Evolutionary conservation across 2,113 vertebrate genomes (phyloP), one percentile per base, ranked within the genome.

Genomic region (Chelonoidis abingdonii): DNA sequence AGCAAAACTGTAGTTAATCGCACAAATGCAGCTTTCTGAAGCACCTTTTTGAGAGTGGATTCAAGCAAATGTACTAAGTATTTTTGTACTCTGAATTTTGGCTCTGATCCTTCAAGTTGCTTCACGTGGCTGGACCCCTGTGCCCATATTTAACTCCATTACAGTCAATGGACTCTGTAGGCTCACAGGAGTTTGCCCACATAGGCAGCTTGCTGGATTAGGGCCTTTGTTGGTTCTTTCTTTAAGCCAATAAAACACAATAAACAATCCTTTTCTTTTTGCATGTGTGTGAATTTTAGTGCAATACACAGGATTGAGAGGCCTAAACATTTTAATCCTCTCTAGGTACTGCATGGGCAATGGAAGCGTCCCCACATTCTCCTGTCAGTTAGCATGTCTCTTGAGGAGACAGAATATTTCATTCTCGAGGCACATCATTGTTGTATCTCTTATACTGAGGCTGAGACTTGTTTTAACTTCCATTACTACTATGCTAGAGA

Each of bases 111-210:
- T 93, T 12, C 53, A 76, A 84, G 78, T 1, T 8, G 79, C 83
- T 86, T 83, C 44, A 62, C 8, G 6, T 17, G n/a, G 8, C 22
- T 80, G 89, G 56, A 44, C 2, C n/a, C 83, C 10, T n/a, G 16
- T 44, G 86, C n/a, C 29, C 13, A 62, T 22, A 80, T 25, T 3
- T 24, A 87, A 19, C 29, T 84, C 38, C 56, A 69, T 16, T 86
- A 86, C 41, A 59, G 53, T n/a, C 82, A 21, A 7, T 83, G 25
- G 27, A 62, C 13, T 25, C 17, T 86, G 4, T 80, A 79, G 31
- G 7, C 0, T 8, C 41, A 19, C 6, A 19, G 78, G 27, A 83
- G 17, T 13, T 54, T 59, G 52, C 56, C 84, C 12, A 3, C 0
- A 2, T 83, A 83, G 83, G 50, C 57, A 83, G 9, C 22, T 49